phyloP scores from a whole-genome alignment of 2,113 vertebrate species.

The Pluvialis apricaria region DNA sequence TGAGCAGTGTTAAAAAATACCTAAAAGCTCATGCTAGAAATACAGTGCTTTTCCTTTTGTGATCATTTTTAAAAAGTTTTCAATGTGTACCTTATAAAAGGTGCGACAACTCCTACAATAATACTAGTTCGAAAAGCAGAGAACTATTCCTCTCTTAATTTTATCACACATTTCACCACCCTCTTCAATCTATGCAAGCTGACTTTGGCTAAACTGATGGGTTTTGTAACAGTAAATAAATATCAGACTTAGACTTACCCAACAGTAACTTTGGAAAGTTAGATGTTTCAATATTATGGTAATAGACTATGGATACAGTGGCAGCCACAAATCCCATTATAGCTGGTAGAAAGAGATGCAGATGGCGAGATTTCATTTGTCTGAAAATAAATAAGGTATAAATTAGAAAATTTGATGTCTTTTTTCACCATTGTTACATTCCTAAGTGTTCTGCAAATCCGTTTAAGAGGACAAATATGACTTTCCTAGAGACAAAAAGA shows the following conservation, averaged over 20 bases:
- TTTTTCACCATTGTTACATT: not conserved
- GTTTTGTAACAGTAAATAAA: not conserved
- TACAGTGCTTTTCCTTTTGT: not conserved
- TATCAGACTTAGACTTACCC: slow-evolving; percentile 74
- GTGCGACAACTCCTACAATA: not conserved
- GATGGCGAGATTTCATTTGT: slow-evolving; percentile 78
- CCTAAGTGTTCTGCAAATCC: not conserved
- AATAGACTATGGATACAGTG: slow-evolving; percentile 95
- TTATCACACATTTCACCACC: not conserved
- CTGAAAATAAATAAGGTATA: slow-evolving; percentile 49
- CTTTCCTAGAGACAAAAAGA: not conserved
- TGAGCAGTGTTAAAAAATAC: not conserved
- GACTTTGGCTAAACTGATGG: not conserved
- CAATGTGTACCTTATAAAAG: not conserved
- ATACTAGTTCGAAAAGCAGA: not conserved
- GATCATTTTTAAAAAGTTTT: not conserved
- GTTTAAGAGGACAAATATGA: not conserved
- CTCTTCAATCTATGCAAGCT: not conserved
- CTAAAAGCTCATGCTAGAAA: not conserved
- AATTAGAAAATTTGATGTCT: not conserved
- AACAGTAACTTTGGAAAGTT: slow-evolving; percentile 97
- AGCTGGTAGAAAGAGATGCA: slow-evolving; percentile 94
- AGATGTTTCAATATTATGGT: slow-evolving; percentile 98
- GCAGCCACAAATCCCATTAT: slow-evolving; percentile 96
- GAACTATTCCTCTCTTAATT: not conserved